phyloP scores from a whole-genome alignment of 2,797 vertebrate species.

The Artibeus lituratus region DNA sequence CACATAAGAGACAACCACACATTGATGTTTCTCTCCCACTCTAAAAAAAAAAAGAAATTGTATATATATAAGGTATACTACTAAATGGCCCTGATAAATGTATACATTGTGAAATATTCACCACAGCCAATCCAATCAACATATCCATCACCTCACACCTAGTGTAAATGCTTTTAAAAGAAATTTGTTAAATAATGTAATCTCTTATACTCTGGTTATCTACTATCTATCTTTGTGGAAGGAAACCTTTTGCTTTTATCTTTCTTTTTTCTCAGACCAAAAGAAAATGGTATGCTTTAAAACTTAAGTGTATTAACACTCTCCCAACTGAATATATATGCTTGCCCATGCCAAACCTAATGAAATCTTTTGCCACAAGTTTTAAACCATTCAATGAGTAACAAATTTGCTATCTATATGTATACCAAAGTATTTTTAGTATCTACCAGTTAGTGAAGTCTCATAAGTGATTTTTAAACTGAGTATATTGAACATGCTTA shows the following conservation, averaged over 20 bases:
- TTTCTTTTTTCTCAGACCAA: neutral
- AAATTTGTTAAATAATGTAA: constrained; percentile 31
- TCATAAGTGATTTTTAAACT: constrained; percentile 19
- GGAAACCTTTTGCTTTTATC: neutral
- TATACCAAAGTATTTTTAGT: neutral
- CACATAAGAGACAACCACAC: too few species aligned
- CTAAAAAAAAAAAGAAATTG: too few species aligned
- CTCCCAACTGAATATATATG: neutral
- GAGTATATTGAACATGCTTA: neutral
- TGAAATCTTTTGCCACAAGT: neutral
- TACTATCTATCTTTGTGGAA: neutral
- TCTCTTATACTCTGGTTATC: neutral
- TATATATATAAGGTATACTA: neutral
- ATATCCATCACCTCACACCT: neutral
- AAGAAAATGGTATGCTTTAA: neutral
- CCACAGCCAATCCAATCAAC: neutral
- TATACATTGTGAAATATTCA: neutral
- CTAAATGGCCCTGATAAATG: neutral
- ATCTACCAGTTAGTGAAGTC: neutral
- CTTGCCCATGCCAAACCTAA: neutral
- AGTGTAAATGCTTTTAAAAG: constrained; percentile 11
- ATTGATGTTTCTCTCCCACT: too few species aligned
- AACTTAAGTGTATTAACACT: neutral
- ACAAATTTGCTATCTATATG: neutral
- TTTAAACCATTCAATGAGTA: neutral